Evolutionary conservation across 2,113 vertebrate species (phyloP).

Genomic region (Nettapus auritus): DNA sequence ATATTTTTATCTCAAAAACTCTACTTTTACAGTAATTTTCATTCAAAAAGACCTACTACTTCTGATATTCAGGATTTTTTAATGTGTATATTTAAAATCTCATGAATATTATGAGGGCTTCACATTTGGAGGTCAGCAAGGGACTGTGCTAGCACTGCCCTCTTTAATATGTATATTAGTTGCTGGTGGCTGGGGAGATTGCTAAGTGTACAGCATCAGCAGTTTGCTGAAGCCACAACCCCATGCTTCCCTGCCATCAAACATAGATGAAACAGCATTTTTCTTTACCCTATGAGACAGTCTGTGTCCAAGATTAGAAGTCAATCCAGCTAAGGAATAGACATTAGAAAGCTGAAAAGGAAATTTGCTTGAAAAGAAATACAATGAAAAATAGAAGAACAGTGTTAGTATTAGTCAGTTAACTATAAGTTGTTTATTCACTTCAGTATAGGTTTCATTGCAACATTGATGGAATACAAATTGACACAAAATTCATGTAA

Average conservation of each 20-base stretch:
- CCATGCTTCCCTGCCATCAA: background rate
- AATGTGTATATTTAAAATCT: slow-evolving; percentile 17
- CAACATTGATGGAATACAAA: slow-evolving; percentile 59
- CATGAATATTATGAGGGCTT: slow-evolving; percentile 29
- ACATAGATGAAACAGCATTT: slow-evolving; percentile 1
- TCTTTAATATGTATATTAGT: slow-evolving; percentile 68
- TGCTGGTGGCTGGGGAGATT: slow-evolving; percentile 28
- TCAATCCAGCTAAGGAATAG: background rate
- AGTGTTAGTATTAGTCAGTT: background rate
- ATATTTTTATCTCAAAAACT: slow-evolving; percentile 21
- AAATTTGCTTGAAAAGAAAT: background rate
- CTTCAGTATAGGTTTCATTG: slow-evolving; percentile 53
- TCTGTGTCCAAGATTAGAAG: background rate
- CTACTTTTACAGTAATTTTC: background rate
- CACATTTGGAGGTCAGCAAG: slow-evolving; percentile 46
- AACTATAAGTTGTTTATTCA: slow-evolving; percentile 56
- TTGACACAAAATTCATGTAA: slow-evolving; percentile 64
- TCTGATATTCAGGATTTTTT: slow-evolving; percentile 3
- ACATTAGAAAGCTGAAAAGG: background rate
- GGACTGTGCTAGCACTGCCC: slow-evolving; percentile 18
- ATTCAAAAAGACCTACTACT: background rate
- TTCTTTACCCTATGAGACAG: background rate
- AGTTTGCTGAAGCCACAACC: slow-evolving; percentile 38
- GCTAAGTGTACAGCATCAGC: slow-evolving; percentile 43
- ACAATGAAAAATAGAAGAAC: background rate